Evolutionary conservation across 2,797 vertebrate species (phyloP).

Genomic region (Macropodus opercularis): DNA sequence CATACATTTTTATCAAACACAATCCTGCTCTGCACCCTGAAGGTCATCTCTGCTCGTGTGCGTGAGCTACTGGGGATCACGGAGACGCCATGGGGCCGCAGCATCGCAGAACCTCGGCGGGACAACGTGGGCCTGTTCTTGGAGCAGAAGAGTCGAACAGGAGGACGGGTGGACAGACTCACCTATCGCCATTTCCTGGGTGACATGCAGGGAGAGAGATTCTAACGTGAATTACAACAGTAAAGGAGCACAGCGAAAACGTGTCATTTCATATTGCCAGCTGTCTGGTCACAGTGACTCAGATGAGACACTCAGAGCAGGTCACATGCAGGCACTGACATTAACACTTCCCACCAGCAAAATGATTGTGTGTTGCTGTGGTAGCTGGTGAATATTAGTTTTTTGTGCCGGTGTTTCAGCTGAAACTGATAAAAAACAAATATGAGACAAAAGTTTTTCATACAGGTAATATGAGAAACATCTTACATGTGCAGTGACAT

Average conservation of each 20-base stretch:
- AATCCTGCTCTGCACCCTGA: constrained; percentile 65
- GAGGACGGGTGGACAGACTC: constrained; percentile 80
- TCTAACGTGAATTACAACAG: constrained; percentile 22
- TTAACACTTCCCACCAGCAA: constrained; percentile 57
- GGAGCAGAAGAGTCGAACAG: constrained; percentile 85
- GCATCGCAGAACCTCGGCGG: constrained; percentile 83
- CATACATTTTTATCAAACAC: constrained; percentile 48
- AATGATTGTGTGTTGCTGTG: constrained; percentile 23
- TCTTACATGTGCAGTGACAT: not conserved
- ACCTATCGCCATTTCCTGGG: constrained; percentile 78
- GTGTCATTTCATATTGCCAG: constrained; percentile 47
- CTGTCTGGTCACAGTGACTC: constrained; percentile 44
- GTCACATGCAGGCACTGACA: constrained; percentile 49
- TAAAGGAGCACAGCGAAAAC: constrained; percentile 31
- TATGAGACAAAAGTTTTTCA: too few relatives aligned
- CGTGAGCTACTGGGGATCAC: constrained; percentile 83
- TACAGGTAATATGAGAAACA: not conserved
- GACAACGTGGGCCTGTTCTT: constrained; percentile 85
- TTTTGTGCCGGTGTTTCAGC: constrained; percentile 15
- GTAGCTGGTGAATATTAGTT: constrained; percentile 3
- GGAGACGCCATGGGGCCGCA: constrained; percentile 83
- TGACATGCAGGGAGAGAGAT: constrained; percentile 2
- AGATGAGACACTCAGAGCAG: constrained; percentile 38
- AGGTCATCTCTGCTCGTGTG: constrained; percentile 85
- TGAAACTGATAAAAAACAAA: too few relatives aligned